These are phyloP conservation scores for Branchinecta lindahli DNA, from an alignment of 1,140 invertebrate genomes.

Conservation along the genomic window DNA sequence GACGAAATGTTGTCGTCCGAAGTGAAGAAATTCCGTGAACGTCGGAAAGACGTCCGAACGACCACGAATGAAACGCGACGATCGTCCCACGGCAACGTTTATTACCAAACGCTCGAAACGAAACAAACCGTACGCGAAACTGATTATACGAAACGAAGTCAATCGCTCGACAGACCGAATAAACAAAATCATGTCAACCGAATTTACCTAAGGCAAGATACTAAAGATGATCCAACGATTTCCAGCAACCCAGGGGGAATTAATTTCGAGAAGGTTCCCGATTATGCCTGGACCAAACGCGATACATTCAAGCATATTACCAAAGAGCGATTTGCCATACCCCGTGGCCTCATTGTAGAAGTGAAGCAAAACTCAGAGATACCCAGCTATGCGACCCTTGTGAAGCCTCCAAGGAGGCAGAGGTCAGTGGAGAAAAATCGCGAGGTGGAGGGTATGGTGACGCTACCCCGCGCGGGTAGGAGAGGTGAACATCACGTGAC, in stretches of 20 bases:
- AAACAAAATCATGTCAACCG: neutral
- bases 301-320: slow-evolving; percentile 4
- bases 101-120: neutral
- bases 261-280: neutral
- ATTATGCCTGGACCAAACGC: neutral
- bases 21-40: slow-evolving; percentile 6
- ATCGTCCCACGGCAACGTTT: neutral
- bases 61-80: neutral
- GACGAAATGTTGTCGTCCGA: neutral
- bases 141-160: neutral
- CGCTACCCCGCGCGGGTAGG: neutral
- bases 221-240: neutral
- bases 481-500: neutral
- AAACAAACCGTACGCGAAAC: neutral
- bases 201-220: neutral
- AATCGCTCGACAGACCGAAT: neutral
- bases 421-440: neutral
- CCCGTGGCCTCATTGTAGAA: neutral
- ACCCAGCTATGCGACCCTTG: neutral
- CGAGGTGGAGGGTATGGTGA: neutral
- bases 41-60: neutral
- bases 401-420: neutral
- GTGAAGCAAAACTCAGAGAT: neutral
- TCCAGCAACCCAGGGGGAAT: neutral
- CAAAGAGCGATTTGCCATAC: neutral